Evolutionary conservation across 2,888 invertebrate species (phyloP).

Genomic region (Xylocampa areola): DNA sequence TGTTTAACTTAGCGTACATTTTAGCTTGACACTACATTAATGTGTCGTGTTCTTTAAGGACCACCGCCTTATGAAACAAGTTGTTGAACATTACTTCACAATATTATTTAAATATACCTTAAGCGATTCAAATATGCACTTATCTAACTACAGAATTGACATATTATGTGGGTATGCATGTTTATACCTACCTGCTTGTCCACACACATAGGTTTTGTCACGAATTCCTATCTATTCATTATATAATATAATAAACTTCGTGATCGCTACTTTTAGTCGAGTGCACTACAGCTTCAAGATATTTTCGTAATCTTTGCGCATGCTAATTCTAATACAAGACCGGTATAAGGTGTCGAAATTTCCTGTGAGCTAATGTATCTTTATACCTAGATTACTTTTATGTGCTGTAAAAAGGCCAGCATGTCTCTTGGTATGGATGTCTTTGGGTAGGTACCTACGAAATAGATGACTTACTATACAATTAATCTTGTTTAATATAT

Average conservation of each 20-base stretch:
- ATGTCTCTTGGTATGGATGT: no score
- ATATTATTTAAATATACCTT: conserved; percentile 16
- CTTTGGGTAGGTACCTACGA: no score
- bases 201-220: conserved; percentile 35
- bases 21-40: no score
- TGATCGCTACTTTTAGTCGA: conserved; percentile 29
- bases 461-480: no score
- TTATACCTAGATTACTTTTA: no score
- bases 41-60: not conserved
- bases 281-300: conserved; percentile 29
- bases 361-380: conserved; percentile 37
- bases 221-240: conserved; percentile 25
- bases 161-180: not conserved
- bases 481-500: no score
- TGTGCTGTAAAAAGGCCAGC: no score
- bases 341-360: conserved; percentile 42
- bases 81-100: conserved; percentile 4
- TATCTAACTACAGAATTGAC: conserved; percentile 5
- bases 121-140: conserved; percentile 24
- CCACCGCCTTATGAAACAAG: not conserved
- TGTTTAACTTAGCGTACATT: no score
- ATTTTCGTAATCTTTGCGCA: conserved; percentile 64
- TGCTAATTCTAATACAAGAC: conserved; percentile 59
- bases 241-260: conserved; percentile 35
- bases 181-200: conserved; percentile 20